Conservation (phyloP, 2,797 vertebrate species). For the Danio choprae region DNA sequence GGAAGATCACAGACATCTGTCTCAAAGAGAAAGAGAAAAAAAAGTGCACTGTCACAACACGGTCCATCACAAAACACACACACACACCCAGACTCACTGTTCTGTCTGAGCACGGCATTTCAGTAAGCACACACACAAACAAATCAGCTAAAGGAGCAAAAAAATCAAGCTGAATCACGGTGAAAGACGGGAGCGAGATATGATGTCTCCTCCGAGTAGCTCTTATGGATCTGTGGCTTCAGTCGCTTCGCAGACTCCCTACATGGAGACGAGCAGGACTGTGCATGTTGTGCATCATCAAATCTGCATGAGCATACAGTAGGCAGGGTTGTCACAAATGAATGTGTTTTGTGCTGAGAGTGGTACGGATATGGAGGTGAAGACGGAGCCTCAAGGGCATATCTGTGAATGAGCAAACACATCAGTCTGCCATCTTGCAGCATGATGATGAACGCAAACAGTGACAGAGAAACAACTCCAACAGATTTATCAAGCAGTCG, state of each 20-base stretch:
- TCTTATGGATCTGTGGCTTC: not conserved
- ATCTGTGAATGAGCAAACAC: constrained; percentile 56
- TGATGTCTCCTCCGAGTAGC: not conserved
- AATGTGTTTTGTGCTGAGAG: constrained; percentile 5
- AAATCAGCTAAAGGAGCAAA: not conserved
- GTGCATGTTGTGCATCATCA: constrained; percentile 10
- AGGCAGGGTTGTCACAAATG: constrained; percentile 21
- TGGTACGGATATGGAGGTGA: constrained; percentile 27
- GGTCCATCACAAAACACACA: constrained; percentile 14
- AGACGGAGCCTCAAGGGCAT: constrained; percentile 57
- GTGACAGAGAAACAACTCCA: constrained; percentile 47
- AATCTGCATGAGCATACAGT: constrained; percentile 10
- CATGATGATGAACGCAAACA: constrained; percentile 55
- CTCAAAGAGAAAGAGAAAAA: constrained; percentile 26
- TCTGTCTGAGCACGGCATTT: constrained; percentile 12
- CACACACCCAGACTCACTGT: not conserved
- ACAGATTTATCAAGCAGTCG: constrained; percentile 46
- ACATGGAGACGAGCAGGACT: not conserved
- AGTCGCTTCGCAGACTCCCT: not conserved
- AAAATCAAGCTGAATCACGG: not conserved
- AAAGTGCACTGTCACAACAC: constrained; percentile 47
- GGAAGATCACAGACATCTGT: constrained; percentile 49
- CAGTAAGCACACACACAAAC: constrained; percentile 9
- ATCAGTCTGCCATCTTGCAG: constrained; percentile 62
- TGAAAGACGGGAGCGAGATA: not conserved